Percentiles rank a stretch among this genome's conserved stretches.
Evolutionary conservation across 2,888 invertebrate genomes (phyloP).

Genomic region (Lochmaea crataegi): DNA sequence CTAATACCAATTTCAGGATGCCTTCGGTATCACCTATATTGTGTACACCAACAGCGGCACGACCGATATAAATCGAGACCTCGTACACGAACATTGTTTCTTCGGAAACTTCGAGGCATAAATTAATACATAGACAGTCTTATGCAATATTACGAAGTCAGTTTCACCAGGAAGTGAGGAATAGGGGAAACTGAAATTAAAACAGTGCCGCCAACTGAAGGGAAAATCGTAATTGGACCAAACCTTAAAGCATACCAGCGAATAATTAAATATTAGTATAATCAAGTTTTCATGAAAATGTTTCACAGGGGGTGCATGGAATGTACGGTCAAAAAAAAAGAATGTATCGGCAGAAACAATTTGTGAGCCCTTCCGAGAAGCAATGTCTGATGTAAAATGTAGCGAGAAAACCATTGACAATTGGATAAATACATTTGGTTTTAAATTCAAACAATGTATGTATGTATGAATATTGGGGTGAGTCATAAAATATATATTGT

Average conservation of each 20-base stretch:
- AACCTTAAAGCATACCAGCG: too few relatives aligned
- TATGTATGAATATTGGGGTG: too few relatives aligned
- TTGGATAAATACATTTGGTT: too few relatives aligned
- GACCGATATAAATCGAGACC: slow-evolving; percentile 24
- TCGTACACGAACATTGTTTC: slow-evolving; percentile 28
- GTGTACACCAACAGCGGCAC: neutral
- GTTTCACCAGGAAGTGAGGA: slow-evolving; percentile 17
- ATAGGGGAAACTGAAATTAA: slow-evolving; percentile 4
- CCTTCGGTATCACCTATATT: neutral
- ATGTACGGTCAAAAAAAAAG: too few relatives aligned
- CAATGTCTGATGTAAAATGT: too few relatives aligned
- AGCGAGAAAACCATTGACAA: too few relatives aligned
- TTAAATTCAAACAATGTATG: too few relatives aligned
- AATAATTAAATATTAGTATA: neutral
- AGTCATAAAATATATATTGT: too few relatives aligned
- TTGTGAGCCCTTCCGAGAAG: too few relatives aligned
- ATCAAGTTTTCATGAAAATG: neutral
- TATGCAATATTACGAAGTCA: slow-evolving; percentile 36
- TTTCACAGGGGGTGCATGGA: too few relatives aligned
- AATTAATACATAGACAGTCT: slow-evolving; percentile 37
- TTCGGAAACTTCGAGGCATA: slow-evolving; percentile 33
- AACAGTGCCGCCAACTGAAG: too few relatives aligned
- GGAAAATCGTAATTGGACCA: neutral
- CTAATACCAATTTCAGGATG: neutral
- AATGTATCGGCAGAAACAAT: too few relatives aligned